Evolutionary conservation across 2,888 invertebrate species (phyloP).

Genomic region (Platycheirus albimanus): DNA sequence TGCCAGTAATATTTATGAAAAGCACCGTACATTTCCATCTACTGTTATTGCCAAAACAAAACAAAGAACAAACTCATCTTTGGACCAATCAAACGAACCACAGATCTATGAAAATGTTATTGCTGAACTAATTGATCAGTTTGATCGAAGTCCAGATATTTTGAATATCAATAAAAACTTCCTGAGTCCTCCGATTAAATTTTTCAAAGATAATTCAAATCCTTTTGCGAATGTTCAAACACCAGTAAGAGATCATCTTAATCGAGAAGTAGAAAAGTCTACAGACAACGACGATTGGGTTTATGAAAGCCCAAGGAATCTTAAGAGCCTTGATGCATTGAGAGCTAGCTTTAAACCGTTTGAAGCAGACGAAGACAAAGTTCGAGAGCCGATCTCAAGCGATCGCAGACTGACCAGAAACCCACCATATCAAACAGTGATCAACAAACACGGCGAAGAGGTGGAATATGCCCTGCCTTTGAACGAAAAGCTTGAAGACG

Average conservation of each 20-base stretch:
- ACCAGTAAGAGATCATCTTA: conserved; percentile 59
- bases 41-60: background rate
- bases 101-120: conserved; percentile 59
- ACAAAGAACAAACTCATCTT: conserved; percentile 4
- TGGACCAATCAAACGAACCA: conserved; percentile 13
- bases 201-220: conserved; percentile 75
- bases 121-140: conserved; percentile 49
- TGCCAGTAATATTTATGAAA: conserved; percentile 1
- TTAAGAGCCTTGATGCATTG: conserved; percentile 19
- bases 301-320: conserved; percentile 53
- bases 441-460: conserved; percentile 76
- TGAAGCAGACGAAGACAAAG: background rate
- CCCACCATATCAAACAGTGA: conserved; percentile 75
- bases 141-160: conserved; percentile 45
- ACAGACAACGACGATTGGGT: conserved; percentile 23
- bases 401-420: conserved; percentile 41
- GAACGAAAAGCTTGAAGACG: conserved; percentile 68
- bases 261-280: background rate
- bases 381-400: conserved; percentile 21
- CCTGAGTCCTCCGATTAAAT: conserved; percentile 74
- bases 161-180: conserved; percentile 39
- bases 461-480: conserved; percentile 77
- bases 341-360: conserved; percentile 38
- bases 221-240: conserved; percentile 71
- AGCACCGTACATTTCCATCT: conserved; percentile 36